A percentile compares a stretch with the other conserved stretches of the same genome.
These are phyloP conservation scores for Apostichopus japonicus DNA, from an alignment of 35 echinoderm and acorn worm genomes.

Conservation along the genomic window DNA sequence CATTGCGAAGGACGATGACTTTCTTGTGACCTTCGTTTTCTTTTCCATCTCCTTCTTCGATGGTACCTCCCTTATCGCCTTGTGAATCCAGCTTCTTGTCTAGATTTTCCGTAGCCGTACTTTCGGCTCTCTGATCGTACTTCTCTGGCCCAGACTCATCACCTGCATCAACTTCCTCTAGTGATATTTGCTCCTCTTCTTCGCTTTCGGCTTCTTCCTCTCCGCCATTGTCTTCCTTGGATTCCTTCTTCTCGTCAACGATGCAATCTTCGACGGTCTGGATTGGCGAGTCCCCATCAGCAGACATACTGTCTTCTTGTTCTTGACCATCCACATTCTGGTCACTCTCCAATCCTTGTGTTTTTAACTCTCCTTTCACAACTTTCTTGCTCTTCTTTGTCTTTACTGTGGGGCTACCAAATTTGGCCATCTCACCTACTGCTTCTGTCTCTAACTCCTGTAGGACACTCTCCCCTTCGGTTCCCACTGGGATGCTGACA, in stretches of 20 bases:
- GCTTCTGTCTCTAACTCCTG: neutral
- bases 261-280: neutral
- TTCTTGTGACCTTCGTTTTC: neutral
- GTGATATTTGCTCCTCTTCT: neutral
- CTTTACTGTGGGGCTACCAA: neutral
- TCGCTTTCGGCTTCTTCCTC: too few species aligned
- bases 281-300: neutral
- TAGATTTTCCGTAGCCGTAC: neutral
- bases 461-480: conserved; percentile 6
- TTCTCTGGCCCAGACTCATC: neutral
- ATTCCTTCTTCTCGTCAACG: neutral
- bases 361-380: neutral
- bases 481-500: neutral
- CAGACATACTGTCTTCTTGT: neutral
- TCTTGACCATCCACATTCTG: neutral
- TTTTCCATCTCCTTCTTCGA: neutral
- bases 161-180: neutral
- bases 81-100: neutral
- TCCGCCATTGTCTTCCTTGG: neutral
- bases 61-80: neutral
- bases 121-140: neutral
- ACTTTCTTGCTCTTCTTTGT: neutral
- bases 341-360: neutral
- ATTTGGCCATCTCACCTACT: too few species aligned
- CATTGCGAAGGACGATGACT: neutral